Evolutionary conservation across 2,888 invertebrate genomes (phyloP).

Genomic region (Hirtodrosophila histrioides): DNA sequence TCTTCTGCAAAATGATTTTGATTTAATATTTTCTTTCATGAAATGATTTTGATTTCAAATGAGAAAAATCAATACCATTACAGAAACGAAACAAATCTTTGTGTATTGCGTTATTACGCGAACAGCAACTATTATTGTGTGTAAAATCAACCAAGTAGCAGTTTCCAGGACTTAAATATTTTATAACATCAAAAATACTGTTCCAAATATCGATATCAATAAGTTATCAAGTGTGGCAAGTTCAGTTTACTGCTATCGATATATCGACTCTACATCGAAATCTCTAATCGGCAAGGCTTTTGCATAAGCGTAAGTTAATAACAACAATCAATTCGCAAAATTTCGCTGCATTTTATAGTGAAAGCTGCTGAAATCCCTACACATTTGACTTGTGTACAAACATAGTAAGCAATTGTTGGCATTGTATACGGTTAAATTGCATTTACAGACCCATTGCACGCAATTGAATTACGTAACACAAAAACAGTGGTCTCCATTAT

Average conservation of each 20-base stretch:
- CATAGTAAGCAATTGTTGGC: slow-evolving; percentile 34
- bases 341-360: slow-evolving; percentile 19
- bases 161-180: too few relatives aligned
- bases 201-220: too few relatives aligned
- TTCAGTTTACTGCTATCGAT: slow-evolving; percentile 7
- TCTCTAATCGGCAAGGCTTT: slow-evolving; percentile 45
- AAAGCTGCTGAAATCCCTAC: slow-evolving; percentile 3
- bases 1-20: too few relatives aligned
- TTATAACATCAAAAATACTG: too few relatives aligned
- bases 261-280: slow-evolving; percentile 4
- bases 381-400: slow-evolving; percentile 3
- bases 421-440: not conserved
- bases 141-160: too few relatives aligned
- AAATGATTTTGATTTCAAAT: too few relatives aligned
- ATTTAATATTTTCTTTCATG: too few relatives aligned
- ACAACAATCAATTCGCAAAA: slow-evolving; percentile 49
- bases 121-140: too few relatives aligned
- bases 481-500: not conserved
- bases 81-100: too few relatives aligned
- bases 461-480: slow-evolving; percentile 64
- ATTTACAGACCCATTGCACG: not conserved
- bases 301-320: slow-evolving; percentile 69
- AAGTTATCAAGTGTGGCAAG: too few relatives aligned
- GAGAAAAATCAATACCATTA: too few relatives aligned
- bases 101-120: too few relatives aligned